phyloP scores from a whole-genome alignment of 1,140 invertebrate species.

The Manduca sexta region DNA sequence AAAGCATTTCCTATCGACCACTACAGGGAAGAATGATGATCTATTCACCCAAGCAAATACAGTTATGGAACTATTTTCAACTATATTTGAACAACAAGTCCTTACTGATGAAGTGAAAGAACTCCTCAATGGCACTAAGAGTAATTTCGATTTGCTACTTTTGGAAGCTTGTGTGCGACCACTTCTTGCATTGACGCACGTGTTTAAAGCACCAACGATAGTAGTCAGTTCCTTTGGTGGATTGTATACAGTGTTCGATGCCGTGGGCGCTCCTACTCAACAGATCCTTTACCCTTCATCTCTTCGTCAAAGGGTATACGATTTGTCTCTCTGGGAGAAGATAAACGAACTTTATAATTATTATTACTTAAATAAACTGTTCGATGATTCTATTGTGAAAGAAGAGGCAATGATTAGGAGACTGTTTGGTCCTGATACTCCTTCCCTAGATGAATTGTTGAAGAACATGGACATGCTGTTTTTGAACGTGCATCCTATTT shows the following conservation, averaged over 20 bases:
- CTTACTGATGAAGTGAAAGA: slow-evolving; percentile 20
- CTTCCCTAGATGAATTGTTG: slow-evolving; percentile 50
- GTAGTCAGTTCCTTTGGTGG: slow-evolving; percentile 27
- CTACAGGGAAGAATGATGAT: slow-evolving; percentile 2
- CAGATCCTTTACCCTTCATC: slow-evolving; percentile 58
- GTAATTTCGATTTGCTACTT: not conserved
- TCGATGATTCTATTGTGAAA: not conserved
- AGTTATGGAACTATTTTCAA: slow-evolving; percentile 3
- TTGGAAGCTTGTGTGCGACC: not conserved
- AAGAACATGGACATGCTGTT: slow-evolving; percentile 70
- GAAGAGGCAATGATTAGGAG: not conserved
- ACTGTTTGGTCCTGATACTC: slow-evolving; percentile 20
- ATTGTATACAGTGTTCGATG: slow-evolving; percentile 15
- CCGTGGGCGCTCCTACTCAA: slow-evolving; percentile 59
- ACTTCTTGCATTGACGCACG: not conserved
- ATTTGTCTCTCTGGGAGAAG: slow-evolving; percentile 36
- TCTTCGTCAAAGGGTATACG: slow-evolving; percentile 27
- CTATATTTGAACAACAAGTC: slow-evolving; percentile 20
- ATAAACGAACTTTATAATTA: slow-evolving; percentile 22
- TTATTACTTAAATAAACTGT: not conserved
- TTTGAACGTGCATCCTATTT: slow-evolving; percentile 59
- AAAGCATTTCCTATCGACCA: not conserved
- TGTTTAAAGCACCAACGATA: not conserved
- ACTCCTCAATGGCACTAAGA: not conserved
- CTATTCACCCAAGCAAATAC: not conserved